phyloP scores from a whole-genome alignment of 2,113 vertebrate species.

The Orientallactaga bullata region DNA sequence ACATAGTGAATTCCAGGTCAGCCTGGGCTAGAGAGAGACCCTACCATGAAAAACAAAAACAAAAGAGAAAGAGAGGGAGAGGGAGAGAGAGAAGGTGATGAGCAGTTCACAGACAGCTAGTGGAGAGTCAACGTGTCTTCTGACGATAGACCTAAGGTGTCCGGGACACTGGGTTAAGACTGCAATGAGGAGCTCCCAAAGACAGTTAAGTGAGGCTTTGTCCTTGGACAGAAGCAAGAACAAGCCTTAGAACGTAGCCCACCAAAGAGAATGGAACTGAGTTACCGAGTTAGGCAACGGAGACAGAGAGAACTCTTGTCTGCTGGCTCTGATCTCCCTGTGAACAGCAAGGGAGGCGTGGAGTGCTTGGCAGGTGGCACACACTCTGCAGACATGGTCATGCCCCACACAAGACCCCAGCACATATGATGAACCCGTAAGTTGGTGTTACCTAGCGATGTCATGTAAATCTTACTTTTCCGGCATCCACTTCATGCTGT shows the following conservation, averaged over 20 bases:
- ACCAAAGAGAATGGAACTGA: no score
- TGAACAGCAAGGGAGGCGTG: not conserved
- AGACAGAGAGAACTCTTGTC: rapidly evolving
- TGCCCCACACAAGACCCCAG: no score
- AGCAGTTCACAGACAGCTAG: not conserved
- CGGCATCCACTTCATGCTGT: not conserved
- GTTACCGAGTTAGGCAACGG: rapidly evolving
- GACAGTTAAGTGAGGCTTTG: rapidly evolving
- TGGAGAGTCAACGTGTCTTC: not conserved
- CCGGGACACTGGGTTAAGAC: not conserved
- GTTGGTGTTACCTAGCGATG: not conserved
- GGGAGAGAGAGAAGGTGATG: no score
- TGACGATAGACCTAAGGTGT: rapidly evolving
- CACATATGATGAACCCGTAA: not conserved
- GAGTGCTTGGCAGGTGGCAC: not conserved
- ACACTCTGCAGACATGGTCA: rapidly evolving
- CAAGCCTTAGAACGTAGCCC: rapidly evolving
- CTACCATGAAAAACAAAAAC: no score
- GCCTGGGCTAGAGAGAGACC: no score
- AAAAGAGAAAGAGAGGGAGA: no score
- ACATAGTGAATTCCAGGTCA: no score
- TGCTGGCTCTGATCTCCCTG: not conserved
- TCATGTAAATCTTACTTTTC: not conserved
- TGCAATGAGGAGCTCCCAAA: rapidly evolving
- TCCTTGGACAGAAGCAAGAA: not conserved